These are phyloP conservation scores for Monarcha castaneiventris DNA, from an alignment of 2,113 vertebrate genomes.

Conservation along the genomic window DNA sequence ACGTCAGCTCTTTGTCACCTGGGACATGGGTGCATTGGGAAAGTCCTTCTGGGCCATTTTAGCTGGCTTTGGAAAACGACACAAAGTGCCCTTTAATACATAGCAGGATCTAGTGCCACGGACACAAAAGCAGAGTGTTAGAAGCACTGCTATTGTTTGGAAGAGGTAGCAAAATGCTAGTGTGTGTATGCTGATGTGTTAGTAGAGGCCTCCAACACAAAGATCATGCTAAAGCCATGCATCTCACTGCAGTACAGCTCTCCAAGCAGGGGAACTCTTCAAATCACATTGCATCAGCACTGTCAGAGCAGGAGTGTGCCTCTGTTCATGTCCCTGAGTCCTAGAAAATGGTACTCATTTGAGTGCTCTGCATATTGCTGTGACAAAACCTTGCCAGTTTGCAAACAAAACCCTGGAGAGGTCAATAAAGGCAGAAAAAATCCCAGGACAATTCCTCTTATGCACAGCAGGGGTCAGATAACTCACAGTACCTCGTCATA, in stretches of 20 bases:
- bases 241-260: not conserved
- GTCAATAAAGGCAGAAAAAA: not conserved
- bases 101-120: not conserved
- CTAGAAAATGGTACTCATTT: not conserved
- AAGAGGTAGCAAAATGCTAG: not conserved
- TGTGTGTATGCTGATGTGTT: not conserved
- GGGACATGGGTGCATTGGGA: not conserved
- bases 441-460: not conserved
- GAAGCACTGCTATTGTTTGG: not conserved
- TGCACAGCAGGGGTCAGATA: not conserved
- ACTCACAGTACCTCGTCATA: not conserved
- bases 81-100: not conserved
- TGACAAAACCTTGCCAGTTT: not conserved
- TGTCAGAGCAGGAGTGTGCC: not conserved
- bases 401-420: not conserved
- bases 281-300: not conserved
- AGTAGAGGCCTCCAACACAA: not conserved
- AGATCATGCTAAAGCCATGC: not conserved
- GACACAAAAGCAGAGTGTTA: not conserved
- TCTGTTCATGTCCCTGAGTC: not conserved
- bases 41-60: not conserved
- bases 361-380: not conserved
- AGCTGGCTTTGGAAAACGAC: not conserved
- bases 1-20: not conserved
- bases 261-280: not conserved